A percentile compares a stretch with the other conserved stretches of the same genome.
Conservation (phyloP, 1,140 invertebrate genomes). For the Archivesica marissinica region DNA sequence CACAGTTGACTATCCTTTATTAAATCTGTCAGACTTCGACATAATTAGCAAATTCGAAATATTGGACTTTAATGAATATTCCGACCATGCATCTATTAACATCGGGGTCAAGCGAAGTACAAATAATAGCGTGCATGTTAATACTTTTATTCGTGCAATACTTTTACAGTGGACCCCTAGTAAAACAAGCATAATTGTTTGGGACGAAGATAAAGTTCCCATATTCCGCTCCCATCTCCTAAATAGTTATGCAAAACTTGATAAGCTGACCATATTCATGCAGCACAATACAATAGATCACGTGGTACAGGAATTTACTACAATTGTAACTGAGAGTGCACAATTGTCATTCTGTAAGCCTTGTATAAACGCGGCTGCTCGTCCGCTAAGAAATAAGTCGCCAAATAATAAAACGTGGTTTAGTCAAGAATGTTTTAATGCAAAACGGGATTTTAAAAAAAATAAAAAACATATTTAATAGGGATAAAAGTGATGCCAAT, state of each 20-base stretch:
- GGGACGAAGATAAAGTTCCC: constrained; percentile 8
- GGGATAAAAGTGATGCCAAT: not conserved
- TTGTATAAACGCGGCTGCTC: not conserved
- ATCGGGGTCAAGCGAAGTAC: not conserved
- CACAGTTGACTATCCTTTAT: too few relatives aligned
- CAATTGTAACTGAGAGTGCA: not conserved
- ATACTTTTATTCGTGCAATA: not conserved
- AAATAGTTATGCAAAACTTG: not conserved
- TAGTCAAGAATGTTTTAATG: not conserved
- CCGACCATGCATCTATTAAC: not conserved
- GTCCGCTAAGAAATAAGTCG: not conserved
- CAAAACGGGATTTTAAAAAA: constrained; percentile 17
- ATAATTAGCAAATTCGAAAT: not conserved
- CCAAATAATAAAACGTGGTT: constrained; percentile 3
- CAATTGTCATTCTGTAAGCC: too few relatives aligned
- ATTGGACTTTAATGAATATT: not conserved
- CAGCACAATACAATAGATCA: not conserved
- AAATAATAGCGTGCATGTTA: not conserved
- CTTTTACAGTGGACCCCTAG: too few relatives aligned
- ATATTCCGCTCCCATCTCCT: not conserved
- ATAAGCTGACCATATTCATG: not conserved
- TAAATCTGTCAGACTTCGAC: not conserved
- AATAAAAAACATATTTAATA: constrained; percentile 10
- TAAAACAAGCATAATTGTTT: not conserved
- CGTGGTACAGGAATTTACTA: not conserved